Base-by-base conservation (phyloP, 2,797 vertebrate species). In the Natrix natrix region DNA sequence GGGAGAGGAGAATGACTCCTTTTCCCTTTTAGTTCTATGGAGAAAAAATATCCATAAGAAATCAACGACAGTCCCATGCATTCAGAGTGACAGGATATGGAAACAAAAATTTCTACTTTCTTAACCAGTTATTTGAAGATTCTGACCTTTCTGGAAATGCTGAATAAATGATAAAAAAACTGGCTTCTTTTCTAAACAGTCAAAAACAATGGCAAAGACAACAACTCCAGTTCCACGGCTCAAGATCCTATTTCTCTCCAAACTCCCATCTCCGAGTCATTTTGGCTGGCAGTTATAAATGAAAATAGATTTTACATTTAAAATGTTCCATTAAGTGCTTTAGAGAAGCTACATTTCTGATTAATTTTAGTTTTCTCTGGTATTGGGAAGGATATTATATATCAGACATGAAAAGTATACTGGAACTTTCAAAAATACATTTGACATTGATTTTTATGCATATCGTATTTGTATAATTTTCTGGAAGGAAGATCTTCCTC, bases 271-370 rank as follows among this genome's bases (percentile, higher is more conserved):
- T 1, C 0, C 0, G n/a, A 92, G 2, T 26, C 20, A 88, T 91
- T 93, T 13, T 92, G 63, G 14, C 16, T 83, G 56, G 56, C 86
- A 91, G 87, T 90, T 91, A 94, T 52, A 17, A 37, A 91, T 94
- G 89, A 69, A 89, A 93, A 32, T 91, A 92, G 89, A 89, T 91
- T 95, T 94, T 26, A 83, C 2, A 32, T 92, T 93, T 91, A 93
- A 90, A 1, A 92, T 37, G 94, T 69, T 61, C 12, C 74, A 2
- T 93, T 87, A 93, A 7, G 43, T 91, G 10, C 6, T 89, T 94
- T 56, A 94, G 92, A 93, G 1, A 0, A 94, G 89, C 86, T 14
- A 90, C 24, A 89, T 5, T n/a, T 93, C 87, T 37, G 1, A 56
- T 89, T 95, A 78, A 56, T 90, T 93, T 3, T 87, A 2, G 0